Conservation (phyloP, 2,113 vertebrate species). For the Chaenocephalus aceratus region DNA sequence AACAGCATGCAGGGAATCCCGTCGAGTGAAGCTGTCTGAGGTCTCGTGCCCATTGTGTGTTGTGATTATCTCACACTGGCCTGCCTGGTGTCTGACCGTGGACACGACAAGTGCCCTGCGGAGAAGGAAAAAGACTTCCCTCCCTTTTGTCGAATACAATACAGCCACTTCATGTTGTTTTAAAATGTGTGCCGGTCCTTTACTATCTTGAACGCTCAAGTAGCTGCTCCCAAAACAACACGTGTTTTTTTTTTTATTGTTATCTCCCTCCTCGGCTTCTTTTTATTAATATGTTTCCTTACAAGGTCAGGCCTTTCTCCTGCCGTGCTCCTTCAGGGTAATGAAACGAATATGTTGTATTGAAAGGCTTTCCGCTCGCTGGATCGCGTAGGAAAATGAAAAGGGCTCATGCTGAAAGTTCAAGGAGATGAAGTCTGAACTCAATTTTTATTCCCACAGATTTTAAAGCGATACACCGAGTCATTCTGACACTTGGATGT, state of each 20-base stretch:
- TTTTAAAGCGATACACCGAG: slow-evolving; percentile 52
- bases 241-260: slow-evolving; percentile 4
- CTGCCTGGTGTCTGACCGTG: slow-evolving; percentile 68
- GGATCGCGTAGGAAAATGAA: slow-evolving; percentile 56
- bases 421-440: slow-evolving; percentile 70
- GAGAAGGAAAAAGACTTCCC: slow-evolving; percentile 58
- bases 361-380: slow-evolving; percentile 49
- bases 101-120: slow-evolving; percentile 67
- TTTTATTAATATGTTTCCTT: slow-evolving; percentile 51
- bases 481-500: slow-evolving; percentile 54
- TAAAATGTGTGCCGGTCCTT: slow-evolving; percentile 55
- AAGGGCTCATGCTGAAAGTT: slow-evolving; percentile 61
- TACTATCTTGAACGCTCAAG: slow-evolving; percentile 45
- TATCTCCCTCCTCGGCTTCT: background rate
- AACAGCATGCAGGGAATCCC: slow-evolving; percentile 64
- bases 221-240: slow-evolving; percentile 29
- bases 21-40: slow-evolving; percentile 52
- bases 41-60: slow-evolving; percentile 71
- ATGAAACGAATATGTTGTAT: slow-evolving; percentile 64
- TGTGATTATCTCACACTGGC: slow-evolving; percentile 71
- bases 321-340: slow-evolving; percentile 62
- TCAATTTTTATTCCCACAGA: slow-evolving; percentile 64
- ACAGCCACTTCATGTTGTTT: slow-evolving; percentile 69
- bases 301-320: slow-evolving; percentile 71
- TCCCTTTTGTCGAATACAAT: slow-evolving; percentile 60